A percentile compares a stretch with the other conserved stretches of the same genome.
These are phyloP conservation scores for Petrocephalus sullivani DNA, from an alignment of 2,797 vertebrate species.

Conservation along the genomic window DNA sequence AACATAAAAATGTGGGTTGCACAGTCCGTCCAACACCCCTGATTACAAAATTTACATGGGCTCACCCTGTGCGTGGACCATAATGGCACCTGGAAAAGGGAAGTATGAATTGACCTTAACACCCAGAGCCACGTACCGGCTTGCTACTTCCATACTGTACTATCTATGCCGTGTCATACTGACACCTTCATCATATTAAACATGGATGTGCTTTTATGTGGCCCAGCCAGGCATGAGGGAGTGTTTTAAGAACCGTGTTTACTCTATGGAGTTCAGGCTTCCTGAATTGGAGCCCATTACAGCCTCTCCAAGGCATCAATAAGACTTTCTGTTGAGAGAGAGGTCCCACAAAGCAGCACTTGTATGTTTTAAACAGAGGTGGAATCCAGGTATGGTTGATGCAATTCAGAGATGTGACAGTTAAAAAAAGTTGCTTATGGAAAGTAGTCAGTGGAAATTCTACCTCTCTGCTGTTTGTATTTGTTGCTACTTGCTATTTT, in stretches of 20 bases:
- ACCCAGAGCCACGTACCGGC: background rate
- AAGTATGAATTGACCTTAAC: background rate
- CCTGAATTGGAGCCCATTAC: conserved; percentile 38
- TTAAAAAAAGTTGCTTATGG: conserved; percentile 74
- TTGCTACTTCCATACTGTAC: background rate
- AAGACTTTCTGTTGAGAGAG: conserved; percentile 67
- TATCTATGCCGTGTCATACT: background rate
- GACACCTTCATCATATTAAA: background rate
- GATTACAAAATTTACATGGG: background rate
- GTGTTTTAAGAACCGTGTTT: conserved; percentile 56
- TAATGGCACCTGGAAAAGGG: background rate
- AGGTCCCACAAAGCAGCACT: conserved; percentile 75
- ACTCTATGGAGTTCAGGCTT: conserved; percentile 46
- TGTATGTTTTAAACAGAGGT: conserved; percentile 58
- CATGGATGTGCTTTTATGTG: background rate
- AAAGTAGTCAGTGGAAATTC: conserved; percentile 46
- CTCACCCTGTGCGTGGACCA: background rate
- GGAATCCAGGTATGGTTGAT: conserved; percentile 26
- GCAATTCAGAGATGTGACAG: background rate
- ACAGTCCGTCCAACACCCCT: background rate
- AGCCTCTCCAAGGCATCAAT: conserved; percentile 69
- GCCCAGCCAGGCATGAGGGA: conserved; percentile 13
- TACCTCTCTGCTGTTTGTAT: background rate
- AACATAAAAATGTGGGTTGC: background rate
- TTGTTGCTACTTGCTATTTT: background rate